Base-by-base conservation (phyloP, 2,888 invertebrate species). In the Stegana nigrithorax region DNA sequence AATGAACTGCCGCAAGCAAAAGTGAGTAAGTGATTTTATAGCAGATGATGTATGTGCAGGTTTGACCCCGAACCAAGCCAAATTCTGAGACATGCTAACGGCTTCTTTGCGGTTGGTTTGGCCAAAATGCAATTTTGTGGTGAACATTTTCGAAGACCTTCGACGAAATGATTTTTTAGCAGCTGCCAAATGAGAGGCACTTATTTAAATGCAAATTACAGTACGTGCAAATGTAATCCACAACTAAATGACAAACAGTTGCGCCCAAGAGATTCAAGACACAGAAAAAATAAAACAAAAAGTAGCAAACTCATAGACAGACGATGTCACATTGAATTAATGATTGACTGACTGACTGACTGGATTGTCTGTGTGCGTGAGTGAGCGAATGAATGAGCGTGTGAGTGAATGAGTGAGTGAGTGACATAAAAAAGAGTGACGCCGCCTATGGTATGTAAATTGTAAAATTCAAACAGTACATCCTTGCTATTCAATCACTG, bases 401-500 rank as follows among this genome's bases (percentile, higher is more conserved):
- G 14, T 44, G 44, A 44, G 6, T 44, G 44, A 44, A 3, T 44
- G 44, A 8, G 19, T 47, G 47, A 21, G 21, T 32, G 53, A 55
- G 53, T 55, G 53, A 55, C 53, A 55, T 55, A 32, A 55, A 55
- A n/a, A 55, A 55, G 53, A 55, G 36, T 55, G 53, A 21, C 21
- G 53, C 53, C 53, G 53, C 53, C 23, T 55, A 47, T 50, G 58
- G 64, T 70, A 75, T 75, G 78, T 66, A 70, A 73, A 78, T 75
- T 70, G 62, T 36, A 65, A 75, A 75, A 78, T 70, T 72, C 74
- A 68, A 75, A 72, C 62, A 69, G 53, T 66, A 50, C 66, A 70
- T 73, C 70, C 73, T 69, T 69, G 72, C 65, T 67, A 72, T 71
- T 75, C 71, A 74, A 73, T 73, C 75, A 78, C 64, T 71, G 71